These are phyloP conservation scores for Bergia puertoricense DNA, from an alignment of 92 coral and sea anemone species.

Conservation along the genomic window DNA sequence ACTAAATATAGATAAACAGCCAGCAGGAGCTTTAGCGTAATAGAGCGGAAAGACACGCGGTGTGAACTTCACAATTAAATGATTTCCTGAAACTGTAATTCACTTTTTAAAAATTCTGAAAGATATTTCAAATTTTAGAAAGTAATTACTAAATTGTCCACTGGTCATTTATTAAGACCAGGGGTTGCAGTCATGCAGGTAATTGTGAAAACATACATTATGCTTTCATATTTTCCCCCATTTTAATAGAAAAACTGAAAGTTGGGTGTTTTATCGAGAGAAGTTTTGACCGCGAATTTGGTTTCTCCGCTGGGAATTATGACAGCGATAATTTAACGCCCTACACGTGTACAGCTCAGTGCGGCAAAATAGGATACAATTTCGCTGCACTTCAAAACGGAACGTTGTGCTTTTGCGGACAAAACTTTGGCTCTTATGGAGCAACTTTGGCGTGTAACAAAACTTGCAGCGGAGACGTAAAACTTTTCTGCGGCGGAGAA, in stretches of 20 bases:
- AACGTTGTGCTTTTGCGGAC: conserved; percentile 74
- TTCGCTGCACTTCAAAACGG: conserved; percentile 88
- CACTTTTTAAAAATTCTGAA: not conserved
- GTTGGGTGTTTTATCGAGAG: conserved; percentile 77
- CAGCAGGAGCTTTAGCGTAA: not conserved
- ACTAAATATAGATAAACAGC: not conserved
- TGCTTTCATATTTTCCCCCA: conserved; percentile 7
- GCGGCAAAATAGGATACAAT: conserved; percentile 58
- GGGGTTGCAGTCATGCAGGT: not conserved
- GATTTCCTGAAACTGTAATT: not conserved
- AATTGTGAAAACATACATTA: not conserved
- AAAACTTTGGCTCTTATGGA: conserved; percentile 50
- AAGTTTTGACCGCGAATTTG: conserved; percentile 55
- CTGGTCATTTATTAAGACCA: not conserved
- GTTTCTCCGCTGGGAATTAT: conserved; percentile 80
- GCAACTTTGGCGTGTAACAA: conserved; percentile 48
- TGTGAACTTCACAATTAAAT: not conserved
- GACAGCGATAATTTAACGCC: conserved; percentile 58
- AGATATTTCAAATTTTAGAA: not conserved
- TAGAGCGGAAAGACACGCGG: not conserved
- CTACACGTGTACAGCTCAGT: conserved; percentile 57
- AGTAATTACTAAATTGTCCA: conserved; percentile 1
- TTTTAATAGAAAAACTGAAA: conserved; percentile 64
- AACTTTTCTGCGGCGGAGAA: conserved; percentile 70
- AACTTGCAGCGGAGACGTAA: conserved; percentile 71